phyloP scores from a whole-genome alignment of 2,888 invertebrate species.

The Lypha dubia region DNA sequence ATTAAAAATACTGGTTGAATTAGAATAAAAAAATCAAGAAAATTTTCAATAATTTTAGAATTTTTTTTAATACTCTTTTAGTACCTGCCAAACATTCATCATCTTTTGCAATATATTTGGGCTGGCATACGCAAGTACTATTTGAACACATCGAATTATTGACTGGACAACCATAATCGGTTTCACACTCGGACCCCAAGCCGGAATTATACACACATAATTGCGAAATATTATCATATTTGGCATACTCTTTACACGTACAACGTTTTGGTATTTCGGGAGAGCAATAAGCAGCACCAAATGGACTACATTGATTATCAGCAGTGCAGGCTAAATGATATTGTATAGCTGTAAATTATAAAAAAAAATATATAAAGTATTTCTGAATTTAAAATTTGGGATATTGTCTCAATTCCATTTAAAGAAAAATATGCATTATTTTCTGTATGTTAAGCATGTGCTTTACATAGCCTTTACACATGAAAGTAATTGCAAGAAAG shows the following conservation, averaged over 20 bases:
- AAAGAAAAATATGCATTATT: no score
- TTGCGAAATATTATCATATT: constrained; percentile 79
- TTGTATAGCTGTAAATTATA: constrained; percentile 76
- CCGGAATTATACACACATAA: constrained; percentile 80
- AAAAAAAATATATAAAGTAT: neutral
- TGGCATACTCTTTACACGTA: constrained; percentile 81
- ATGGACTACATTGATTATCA: constrained; percentile 83
- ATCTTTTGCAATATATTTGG: constrained; percentile 77
- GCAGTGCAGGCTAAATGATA: constrained; percentile 81
- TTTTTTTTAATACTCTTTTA: neutral
- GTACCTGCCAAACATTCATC: constrained; percentile 79
- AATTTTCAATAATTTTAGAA: no score
- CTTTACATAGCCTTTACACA: no score
- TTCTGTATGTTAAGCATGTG: no score
- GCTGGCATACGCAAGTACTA: constrained; percentile 79
- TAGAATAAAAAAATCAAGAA: no score
- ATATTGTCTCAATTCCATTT: no score
- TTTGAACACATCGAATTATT: constrained; percentile 80
- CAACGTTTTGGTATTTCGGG: constrained; percentile 79
- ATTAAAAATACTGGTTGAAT: no score
- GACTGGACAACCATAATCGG: constrained; percentile 77
- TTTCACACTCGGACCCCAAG: constrained; percentile 80
- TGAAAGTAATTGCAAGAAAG: no score
- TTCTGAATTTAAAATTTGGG: no score
- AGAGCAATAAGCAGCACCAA: constrained; percentile 79